Evolutionary conservation across 2,888 invertebrate species (phyloP).

Genomic region (Ischnura elegans): DNA sequence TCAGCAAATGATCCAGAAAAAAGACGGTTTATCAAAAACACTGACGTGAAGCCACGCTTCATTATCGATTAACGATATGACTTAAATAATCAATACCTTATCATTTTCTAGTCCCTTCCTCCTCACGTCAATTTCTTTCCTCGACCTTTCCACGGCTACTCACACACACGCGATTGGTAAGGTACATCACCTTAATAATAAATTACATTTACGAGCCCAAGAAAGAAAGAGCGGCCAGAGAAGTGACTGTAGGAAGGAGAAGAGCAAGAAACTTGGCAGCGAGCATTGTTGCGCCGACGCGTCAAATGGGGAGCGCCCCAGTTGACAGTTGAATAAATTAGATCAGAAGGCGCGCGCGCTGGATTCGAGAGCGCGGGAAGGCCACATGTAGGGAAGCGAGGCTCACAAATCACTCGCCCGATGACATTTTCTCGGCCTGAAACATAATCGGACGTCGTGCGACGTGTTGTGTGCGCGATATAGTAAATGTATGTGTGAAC

Average conservation of each 20-base stretch:
- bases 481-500: neutral
- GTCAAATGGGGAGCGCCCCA: neutral
- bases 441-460: slow-evolving; percentile 18
- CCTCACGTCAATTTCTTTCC: too few relatives aligned
- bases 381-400: neutral
- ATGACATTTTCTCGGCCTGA: neutral
- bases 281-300: slow-evolving; percentile 12
- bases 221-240: neutral
- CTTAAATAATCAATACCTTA: too few relatives aligned
- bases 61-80: too few relatives aligned
- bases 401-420: slow-evolving; percentile 22
- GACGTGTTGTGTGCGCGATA: neutral
- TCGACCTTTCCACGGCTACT: too few relatives aligned
- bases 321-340: slow-evolving; percentile 27
- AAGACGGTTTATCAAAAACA: too few relatives aligned
- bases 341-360: neutral
- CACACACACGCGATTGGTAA: too few relatives aligned
- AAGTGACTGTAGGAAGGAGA: neutral
- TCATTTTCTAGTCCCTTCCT: too few relatives aligned
- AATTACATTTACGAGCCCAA: neutral
- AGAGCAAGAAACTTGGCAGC: neutral
- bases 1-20: too few relatives aligned
- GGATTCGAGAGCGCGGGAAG: neutral
- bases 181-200: slow-evolving; percentile 4
- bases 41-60: too few relatives aligned